Evolutionary conservation across 1,140 invertebrate genomes (phyloP).

Genomic region (Drosophila grimshawi): DNA sequence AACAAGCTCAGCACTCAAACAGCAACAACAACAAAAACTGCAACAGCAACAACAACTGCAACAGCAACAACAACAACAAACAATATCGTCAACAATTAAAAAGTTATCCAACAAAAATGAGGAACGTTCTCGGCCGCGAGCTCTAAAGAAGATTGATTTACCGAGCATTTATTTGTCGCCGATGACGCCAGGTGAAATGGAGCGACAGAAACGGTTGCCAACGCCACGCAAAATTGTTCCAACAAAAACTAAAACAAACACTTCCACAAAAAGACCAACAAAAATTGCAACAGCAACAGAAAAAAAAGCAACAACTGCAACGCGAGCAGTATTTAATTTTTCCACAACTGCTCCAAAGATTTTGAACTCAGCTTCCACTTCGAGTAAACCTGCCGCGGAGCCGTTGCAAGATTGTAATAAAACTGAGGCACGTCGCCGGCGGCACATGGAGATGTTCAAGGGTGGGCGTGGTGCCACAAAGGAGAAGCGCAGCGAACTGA

Average conservation of each 20-base stretch:
- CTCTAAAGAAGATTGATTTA: constrained; percentile 42
- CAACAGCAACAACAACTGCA: constrained; percentile 26
- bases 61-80: constrained; percentile 25
- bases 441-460: constrained; percentile 78
- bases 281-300: background rate
- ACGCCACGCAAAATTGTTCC: constrained; percentile 14
- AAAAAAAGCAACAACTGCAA: background rate
- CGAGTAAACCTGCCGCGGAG: background rate
- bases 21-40: background rate
- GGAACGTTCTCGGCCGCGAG: constrained; percentile 8
- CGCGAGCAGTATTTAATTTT: constrained; percentile 49
- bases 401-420: constrained; percentile 29
- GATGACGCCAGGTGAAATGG: background rate
- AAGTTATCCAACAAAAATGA: background rate
- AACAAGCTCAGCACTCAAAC: constrained; percentile 55
- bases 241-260: background rate
- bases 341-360: constrained; percentile 28
- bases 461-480: constrained; percentile 21
- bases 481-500: constrained; percentile 62
- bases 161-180: background rate
- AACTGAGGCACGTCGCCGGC: constrained; percentile 47
- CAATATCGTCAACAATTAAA: constrained; percentile 7
- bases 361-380: background rate
- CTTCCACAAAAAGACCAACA: background rate
- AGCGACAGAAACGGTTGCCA: constrained; percentile 1